Conservation (phyloP, 2,797 vertebrate genomes). For the Falco rusticolus region DNA sequence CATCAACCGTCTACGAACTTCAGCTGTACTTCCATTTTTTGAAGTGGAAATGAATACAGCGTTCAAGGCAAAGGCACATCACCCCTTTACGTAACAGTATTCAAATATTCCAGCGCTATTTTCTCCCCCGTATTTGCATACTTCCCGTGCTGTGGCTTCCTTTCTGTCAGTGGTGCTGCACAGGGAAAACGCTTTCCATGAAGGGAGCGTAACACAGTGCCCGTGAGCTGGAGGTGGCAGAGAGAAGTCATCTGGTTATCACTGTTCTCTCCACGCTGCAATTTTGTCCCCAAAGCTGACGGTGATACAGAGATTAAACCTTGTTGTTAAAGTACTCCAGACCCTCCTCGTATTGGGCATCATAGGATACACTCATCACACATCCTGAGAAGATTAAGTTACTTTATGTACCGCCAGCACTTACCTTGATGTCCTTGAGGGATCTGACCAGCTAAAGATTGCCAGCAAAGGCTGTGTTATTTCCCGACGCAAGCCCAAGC, state of each 20-base stretch:
- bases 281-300: not conserved
- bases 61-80: not conserved
- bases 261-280: not conserved
- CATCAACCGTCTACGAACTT: slow-evolving; percentile 19
- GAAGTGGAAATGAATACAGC: slow-evolving; percentile 23
- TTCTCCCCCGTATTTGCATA: not conserved
- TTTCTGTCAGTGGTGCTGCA: not conserved
- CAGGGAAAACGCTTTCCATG: not conserved
- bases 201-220: not conserved
- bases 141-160: not conserved
- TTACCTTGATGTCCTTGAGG: not conserved
- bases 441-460: not conserved
- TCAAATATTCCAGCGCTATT: not conserved
- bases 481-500: accelerated
- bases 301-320: not conserved
- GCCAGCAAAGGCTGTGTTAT: accelerated
- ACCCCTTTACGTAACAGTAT: not conserved
- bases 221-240: accelerated
- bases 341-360: accelerated
- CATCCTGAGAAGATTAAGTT: not conserved
- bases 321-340: not conserved
- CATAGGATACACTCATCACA: accelerated
- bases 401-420: not conserved
- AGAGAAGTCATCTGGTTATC: not conserved
- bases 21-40: not conserved